phyloP scores from a whole-genome alignment of 2,113 vertebrate genomes.

The Platichthys stellatus region DNA sequence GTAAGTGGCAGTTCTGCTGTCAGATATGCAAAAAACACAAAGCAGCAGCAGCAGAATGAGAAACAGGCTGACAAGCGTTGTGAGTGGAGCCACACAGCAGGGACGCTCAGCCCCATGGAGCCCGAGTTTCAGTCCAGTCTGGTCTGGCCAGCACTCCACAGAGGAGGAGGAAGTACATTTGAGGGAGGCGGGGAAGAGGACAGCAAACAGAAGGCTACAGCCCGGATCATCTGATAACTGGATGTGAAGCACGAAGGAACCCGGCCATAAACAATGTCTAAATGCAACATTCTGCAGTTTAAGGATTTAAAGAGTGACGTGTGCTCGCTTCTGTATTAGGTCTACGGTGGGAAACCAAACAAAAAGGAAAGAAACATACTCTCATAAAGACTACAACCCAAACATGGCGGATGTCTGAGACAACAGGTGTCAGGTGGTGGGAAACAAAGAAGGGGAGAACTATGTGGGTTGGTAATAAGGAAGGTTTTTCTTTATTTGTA shows the following conservation, averaged over 20 bases:
- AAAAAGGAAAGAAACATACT: neutral
- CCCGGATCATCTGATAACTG: conserved; percentile 29
- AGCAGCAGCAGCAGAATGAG: conserved; percentile 67
- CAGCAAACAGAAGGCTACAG: conserved; percentile 31
- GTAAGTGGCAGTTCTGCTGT: conserved; percentile 76
- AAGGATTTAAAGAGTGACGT: conserved; percentile 34
- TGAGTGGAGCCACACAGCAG: conserved; percentile 52
- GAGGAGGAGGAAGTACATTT: conserved; percentile 33
- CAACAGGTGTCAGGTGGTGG: neutral
- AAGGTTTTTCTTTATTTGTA: conserved; percentile 78
- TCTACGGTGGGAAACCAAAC: conserved; percentile 12
- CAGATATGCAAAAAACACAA: conserved; percentile 57
- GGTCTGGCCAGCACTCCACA: conserved; percentile 50
- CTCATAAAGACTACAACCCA: conserved; percentile 18
- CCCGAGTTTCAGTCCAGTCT: conserved; percentile 36
- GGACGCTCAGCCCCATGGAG: conserved; percentile 48
- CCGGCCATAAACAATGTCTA: conserved; percentile 28
- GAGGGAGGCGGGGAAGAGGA: conserved; percentile 30
- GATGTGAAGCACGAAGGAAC: conserved; percentile 47
- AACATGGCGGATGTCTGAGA: conserved; percentile 65
- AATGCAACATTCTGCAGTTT: conserved; percentile 43
- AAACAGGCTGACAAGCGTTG: conserved; percentile 51
- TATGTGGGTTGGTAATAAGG: conserved; percentile 84
- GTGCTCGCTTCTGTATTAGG: conserved; percentile 35
- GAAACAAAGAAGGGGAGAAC: conserved; percentile 78